Base-by-base conservation (phyloP, 2,113 vertebrate species). In the Uria lomvia region DNA sequence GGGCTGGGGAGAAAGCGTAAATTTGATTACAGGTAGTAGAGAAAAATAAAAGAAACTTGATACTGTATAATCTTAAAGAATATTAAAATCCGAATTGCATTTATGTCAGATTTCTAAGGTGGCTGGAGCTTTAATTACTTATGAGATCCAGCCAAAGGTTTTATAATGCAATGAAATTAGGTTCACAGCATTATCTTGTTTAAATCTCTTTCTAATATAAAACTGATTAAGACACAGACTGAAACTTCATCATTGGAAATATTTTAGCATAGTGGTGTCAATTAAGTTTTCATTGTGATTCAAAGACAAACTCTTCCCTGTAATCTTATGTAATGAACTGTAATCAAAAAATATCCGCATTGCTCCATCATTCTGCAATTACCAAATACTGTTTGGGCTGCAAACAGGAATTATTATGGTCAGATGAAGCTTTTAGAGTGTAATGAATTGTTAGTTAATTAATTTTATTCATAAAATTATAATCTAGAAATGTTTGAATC, bases 401-500 rank as follows among this genome's bases (percentile, higher is more conserved):
- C 76, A 92, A 91, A 94, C 66, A 95, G 73, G 84, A 49, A 78
- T 81, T 91, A 65, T 94, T 94, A 50, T 73, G 74, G 80, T 91
- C 58, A 82, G 50, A 90, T 76, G 60, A 96, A 82, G 77, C 62
- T 95, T 95, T 95, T 88, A 93, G 71, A 95, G 82, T 90, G 50
- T 87, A 92, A 82, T 90, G 53, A 97, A 89, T 94, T 95, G 58
- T 97, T 96, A 62, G 15, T 91, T 94, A 90, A 94, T 96, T 93
- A 92, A 90, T 96, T 94, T 96, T 94, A 92, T 94, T 95, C 77
- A 91, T 87, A 73, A 94, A 92, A 85, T 38, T 56, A 15, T 91
- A 90, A 91, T 90, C 72, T 81, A 45, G 52, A 92, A 60, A 72
- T 71, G 65, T 86, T 84, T 91, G 18, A 63, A 34, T 91, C 45